Percentiles rank a stretch among this genome's conserved stretches.
Conservation (phyloP, 2,888 invertebrate genomes). For the Dolichopus griseipennis region DNA sequence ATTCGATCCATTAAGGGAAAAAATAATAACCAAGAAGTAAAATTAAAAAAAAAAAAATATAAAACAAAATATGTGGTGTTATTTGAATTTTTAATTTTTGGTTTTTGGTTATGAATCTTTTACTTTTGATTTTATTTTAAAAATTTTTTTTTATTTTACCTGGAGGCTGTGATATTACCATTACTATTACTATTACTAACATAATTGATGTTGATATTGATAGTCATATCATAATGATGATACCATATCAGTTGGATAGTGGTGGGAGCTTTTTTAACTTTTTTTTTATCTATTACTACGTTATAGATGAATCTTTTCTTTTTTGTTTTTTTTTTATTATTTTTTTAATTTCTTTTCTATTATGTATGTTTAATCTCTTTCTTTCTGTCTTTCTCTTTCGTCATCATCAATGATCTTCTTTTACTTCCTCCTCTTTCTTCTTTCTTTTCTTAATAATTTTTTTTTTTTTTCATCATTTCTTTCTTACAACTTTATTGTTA, state of each 20-base stretch:
- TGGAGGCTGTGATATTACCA: background rate
- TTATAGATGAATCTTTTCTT: background rate
- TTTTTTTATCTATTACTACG: background rate
- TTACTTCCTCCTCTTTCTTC: too few relatives aligned
- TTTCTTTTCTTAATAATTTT: constrained; percentile 4
- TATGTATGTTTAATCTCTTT: background rate
- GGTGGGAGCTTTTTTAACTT: background rate
- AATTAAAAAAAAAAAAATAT: too few relatives aligned
- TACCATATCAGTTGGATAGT: background rate
- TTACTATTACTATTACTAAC: background rate
- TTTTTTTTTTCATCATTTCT: constrained; percentile 19
- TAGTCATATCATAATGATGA: too few relatives aligned
- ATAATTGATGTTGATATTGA: too few relatives aligned
- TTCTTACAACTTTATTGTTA: constrained; percentile 29
- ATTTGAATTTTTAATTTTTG: background rate
- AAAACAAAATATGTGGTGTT: background rate
- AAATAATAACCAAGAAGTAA: too few relatives aligned
- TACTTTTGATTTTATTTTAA: background rate
- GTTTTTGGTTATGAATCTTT: background rate
- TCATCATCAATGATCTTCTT: too few relatives aligned
- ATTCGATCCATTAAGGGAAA: too few relatives aligned
- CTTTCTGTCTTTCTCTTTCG: too few relatives aligned
- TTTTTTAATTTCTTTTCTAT: background rate
- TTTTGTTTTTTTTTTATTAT: background rate
- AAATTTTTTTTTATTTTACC: background rate